Evolutionary conservation across 1,140 invertebrate species (phyloP).

Genomic region (Hyles vespertilio): DNA sequence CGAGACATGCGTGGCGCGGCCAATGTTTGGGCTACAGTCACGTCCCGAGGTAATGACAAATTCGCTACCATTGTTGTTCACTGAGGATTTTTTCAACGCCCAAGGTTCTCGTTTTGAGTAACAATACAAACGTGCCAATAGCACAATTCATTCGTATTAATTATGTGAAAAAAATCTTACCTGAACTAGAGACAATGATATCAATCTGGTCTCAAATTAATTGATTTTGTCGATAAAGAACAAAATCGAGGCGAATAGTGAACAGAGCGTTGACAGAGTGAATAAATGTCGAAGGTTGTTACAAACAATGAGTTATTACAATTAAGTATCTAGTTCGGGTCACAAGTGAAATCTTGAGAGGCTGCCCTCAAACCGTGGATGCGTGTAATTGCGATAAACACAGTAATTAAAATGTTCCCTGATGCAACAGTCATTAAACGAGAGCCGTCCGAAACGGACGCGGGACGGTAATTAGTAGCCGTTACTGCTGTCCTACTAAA

Average conservation of each 20-base stretch:
- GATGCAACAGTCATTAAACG: slow-evolving; percentile 50
- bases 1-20: slow-evolving; percentile 43
- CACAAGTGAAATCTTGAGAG: slow-evolving; percentile 63
- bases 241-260: background rate
- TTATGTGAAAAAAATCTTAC: slow-evolving; percentile 47
- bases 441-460: slow-evolving; percentile 28
- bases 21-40: slow-evolving; percentile 56
- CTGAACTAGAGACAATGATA: slow-evolving; percentile 3
- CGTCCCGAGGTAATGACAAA: slow-evolving; percentile 61
- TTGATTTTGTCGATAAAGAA: background rate
- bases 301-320: slow-evolving; percentile 38
- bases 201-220: background rate
- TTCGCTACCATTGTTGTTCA: slow-evolving; percentile 58
- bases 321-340: slow-evolving; percentile 50
- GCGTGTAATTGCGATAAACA: slow-evolving; percentile 67
- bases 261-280: background rate
- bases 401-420: slow-evolving; percentile 57
- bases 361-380: slow-evolving; percentile 58
- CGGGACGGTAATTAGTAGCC: slow-evolving; percentile 42
- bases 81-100: slow-evolving; percentile 50
- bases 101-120: slow-evolving; percentile 60
- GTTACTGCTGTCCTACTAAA: slow-evolving; percentile 27
- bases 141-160: slow-evolving; percentile 53
- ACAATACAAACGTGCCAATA: slow-evolving; percentile 61
- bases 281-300: slow-evolving; percentile 20